Evolutionary conservation across 2,888 invertebrate genomes (phyloP).

Genomic region (Alentia gelatinosa): DNA sequence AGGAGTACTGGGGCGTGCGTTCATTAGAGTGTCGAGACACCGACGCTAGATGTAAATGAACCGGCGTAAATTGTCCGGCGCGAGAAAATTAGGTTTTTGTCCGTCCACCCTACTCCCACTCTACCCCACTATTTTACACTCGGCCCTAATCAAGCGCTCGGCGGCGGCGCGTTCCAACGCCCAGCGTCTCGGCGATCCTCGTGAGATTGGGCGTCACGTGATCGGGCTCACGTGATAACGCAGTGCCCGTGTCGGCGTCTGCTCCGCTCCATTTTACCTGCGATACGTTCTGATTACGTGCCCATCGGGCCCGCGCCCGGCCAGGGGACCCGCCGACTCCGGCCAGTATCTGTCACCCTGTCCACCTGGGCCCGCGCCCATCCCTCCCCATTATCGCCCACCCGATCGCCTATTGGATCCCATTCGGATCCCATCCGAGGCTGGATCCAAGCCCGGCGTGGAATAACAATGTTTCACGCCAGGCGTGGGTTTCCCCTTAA

Average conservation of each 20-base stretch:
- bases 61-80: not conserved
- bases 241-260: slow-evolving; percentile 8
- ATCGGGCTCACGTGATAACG: not conserved
- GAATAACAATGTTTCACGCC: slow-evolving; percentile 22
- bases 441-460: not conserved
- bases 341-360: slow-evolving; percentile 14
- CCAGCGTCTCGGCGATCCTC: not conserved
- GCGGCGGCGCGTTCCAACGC: not conserved
- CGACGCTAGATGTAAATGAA: not conserved
- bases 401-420: slow-evolving; percentile 22
- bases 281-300: slow-evolving; percentile 44
- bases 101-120: not conserved
- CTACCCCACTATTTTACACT: slow-evolving; percentile 8
- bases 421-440: not conserved
- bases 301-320: not conserved
- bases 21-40: not conserved
- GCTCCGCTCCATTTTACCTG: slow-evolving; percentile 24
- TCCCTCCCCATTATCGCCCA: slow-evolving; percentile 22
- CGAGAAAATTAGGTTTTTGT: not conserved
- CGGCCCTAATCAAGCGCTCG: not conserved
- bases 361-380: not conserved
- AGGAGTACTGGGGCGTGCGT: not conserved
- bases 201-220: slow-evolving; percentile 31
- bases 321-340: not conserved
- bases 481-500: not conserved